Conservation (phyloP, 2,113 vertebrate genomes). For the Sapajus apella region DNA sequence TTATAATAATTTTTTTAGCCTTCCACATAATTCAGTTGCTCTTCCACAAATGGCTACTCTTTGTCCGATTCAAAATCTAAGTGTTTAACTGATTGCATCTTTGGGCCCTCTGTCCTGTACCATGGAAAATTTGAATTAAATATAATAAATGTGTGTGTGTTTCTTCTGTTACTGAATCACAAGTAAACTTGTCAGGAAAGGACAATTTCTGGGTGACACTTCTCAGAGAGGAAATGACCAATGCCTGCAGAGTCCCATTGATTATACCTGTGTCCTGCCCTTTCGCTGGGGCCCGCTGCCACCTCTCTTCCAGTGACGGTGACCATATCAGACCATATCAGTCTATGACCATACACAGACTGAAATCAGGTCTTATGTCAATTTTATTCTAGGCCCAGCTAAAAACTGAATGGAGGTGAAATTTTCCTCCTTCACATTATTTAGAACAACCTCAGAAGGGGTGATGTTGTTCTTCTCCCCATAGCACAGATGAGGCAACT, state of each 20-base stretch:
- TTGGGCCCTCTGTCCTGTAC: not conserved
- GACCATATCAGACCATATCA: not conserved
- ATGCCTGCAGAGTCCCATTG: fast-evolving
- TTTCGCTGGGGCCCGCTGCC: not conserved
- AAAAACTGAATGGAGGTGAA: not conserved
- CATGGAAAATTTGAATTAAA: not conserved
- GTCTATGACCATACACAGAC: no score
- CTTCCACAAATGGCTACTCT: not conserved
- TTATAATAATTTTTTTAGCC: no score
- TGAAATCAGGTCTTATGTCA: not conserved
- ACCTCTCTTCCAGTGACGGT: not conserved
- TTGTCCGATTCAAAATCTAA: not conserved
- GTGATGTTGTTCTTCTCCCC: not conserved
- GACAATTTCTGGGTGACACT: not conserved
- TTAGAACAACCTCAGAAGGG: not conserved
- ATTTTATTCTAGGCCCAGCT: not conserved
- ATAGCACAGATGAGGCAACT: not conserved
- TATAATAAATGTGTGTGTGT: not conserved
- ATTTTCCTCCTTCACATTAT: no score
- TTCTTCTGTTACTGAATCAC: not conserved
- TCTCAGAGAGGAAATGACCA: not conserved
- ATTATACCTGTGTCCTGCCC: fast-evolving
- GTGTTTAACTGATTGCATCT: not conserved
- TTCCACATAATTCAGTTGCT: not conserved
- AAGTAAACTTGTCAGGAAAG: not conserved